Percentiles rank a stretch among this genome's conserved stretches.
phyloP scores from a whole-genome alignment of 2,888 invertebrate genomes.

The Cloeon dipterum region DNA sequence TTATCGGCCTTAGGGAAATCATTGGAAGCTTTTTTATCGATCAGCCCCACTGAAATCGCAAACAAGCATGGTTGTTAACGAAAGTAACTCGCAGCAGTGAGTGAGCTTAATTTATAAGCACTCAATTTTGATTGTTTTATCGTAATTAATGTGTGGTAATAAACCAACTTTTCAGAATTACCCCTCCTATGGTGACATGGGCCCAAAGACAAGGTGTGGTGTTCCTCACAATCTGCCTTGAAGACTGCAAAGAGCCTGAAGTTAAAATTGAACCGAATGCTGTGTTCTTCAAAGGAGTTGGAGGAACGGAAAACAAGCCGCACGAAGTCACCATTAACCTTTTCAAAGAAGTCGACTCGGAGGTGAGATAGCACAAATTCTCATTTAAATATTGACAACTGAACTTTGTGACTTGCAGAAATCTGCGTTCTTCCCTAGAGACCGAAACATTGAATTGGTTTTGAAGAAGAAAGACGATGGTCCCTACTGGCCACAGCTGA shows the following conservation, averaged over 20 bases:
- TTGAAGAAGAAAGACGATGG: constrained; percentile 36
- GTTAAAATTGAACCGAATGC: constrained; percentile 38
- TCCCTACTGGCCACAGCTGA: constrained; percentile 71
- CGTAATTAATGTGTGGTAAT: too few relatives aligned
- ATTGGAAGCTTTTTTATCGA: too few relatives aligned
- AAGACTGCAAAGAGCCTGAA: constrained; percentile 64
- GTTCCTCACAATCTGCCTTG: constrained; percentile 74
- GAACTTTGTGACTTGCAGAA: constrained; percentile 22
- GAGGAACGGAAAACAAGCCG: constrained; percentile 58
- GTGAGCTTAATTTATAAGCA: too few relatives aligned
- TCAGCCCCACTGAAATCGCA: too few relatives aligned
- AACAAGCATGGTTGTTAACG: too few relatives aligned
- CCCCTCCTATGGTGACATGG: constrained; percentile 77
- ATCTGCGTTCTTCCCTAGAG: constrained; percentile 22
- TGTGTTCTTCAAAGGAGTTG: constrained; percentile 65
- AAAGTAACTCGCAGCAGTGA: too few relatives aligned
- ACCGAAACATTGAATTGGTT: constrained; percentile 25
- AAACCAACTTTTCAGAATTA: too few relatives aligned
- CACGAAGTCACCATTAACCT: constrained; percentile 78
- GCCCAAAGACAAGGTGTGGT: constrained; percentile 69
- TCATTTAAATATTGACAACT: neutral
- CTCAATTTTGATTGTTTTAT: too few relatives aligned
- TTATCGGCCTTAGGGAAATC: too few relatives aligned
- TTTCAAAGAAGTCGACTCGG: constrained; percentile 58
- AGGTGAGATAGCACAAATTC: constrained; percentile 39